A percentile compares a stretch with the other conserved stretches of the same genome.
phyloP scores from a whole-genome alignment of 2,113 vertebrate genomes.

The Propithecus coquereli region DNA sequence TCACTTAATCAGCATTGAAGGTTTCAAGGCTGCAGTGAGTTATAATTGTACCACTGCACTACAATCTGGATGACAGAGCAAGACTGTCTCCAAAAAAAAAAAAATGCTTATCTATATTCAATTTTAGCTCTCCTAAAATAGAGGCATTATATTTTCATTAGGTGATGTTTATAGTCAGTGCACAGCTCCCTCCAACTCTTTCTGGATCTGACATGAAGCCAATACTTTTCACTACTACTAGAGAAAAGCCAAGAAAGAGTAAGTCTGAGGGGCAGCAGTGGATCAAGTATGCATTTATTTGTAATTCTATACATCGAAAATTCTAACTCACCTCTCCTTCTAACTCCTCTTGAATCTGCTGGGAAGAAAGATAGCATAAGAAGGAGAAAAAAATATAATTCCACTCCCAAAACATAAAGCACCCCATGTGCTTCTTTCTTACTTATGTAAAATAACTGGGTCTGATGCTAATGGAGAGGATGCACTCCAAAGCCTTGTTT shows the following conservation, averaged over 20 bases:
- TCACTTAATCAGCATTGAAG: too few species aligned
- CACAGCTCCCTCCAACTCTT: background rate
- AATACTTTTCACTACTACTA: background rate
- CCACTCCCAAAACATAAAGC: background rate
- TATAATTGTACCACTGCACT: too few species aligned
- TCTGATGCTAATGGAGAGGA: conserved; percentile 14
- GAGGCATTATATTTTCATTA: conserved; percentile 31
- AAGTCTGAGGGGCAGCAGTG: background rate
- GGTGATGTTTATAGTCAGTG: background rate
- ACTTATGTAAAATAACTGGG: conserved; percentile 23
- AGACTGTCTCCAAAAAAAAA: too few species aligned
- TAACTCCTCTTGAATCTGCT: background rate
- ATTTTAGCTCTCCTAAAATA: conserved; percentile 40
- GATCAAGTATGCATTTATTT: conserved; percentile 14
- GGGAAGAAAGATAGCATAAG: background rate
- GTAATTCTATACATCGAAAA: background rate
- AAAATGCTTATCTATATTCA: background rate
- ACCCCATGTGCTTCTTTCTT: background rate
- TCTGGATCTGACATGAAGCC: conserved; percentile 7
- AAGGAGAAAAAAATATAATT: conserved; percentile 44
- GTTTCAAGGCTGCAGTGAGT: too few species aligned
- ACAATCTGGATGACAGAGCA: too few species aligned
- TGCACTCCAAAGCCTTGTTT: background rate
- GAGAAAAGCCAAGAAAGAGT: conserved; percentile 12
- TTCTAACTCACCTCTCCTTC: background rate